Evolutionary conservation across 2,113 vertebrate genomes (phyloP), one percentile per base, ranked within the genome.

Genomic region (Microtus montanus): DNA sequence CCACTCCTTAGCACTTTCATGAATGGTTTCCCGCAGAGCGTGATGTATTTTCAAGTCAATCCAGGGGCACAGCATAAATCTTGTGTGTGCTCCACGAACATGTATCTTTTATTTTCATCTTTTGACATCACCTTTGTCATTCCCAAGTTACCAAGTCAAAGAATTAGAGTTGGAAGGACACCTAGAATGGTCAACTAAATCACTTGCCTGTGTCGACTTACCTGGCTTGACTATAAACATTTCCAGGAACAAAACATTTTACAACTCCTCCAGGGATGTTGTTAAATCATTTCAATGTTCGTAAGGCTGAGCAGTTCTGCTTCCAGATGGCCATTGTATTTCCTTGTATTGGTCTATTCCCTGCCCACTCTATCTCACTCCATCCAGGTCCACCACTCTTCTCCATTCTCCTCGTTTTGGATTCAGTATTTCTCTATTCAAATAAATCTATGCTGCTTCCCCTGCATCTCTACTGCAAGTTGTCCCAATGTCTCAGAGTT

Each of bases 191-290:
- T 90, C 95, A 97, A 44, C 66, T 90, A 96, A 94, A 96, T 96
- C 71, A 94, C 61, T 85, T 82, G 30, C 77, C 80, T 92, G 77
- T 24, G 91, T 94, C 75, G 74, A 35, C 35, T 92, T 66, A 91
- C 93, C 68, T 93, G 87, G 87, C 33, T 94, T 89, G 73, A 92
- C 52, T 49, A 33, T 87, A 93, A 97, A 96, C 90, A 95, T 82
- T 96, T 95, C 91, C 93, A 96, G 94, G 80, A 97, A 95, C 64
- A 95, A 97, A 91, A 88, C 87, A 93, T 85, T 96, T 96, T 88
- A 94, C 33, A 77, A 28, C 61, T 89, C 41, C 54, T 41, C 20
- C 38, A 38, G 96, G 85, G 47, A 95, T 66, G 70, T 5, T 68
- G 41, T 74, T 95, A 96, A 90, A 86, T 87, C 71, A 83, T 63